These are phyloP conservation scores for Nannoperca obscura DNA, from an alignment of 2,797 vertebrate genomes.

Conservation along the genomic window DNA sequence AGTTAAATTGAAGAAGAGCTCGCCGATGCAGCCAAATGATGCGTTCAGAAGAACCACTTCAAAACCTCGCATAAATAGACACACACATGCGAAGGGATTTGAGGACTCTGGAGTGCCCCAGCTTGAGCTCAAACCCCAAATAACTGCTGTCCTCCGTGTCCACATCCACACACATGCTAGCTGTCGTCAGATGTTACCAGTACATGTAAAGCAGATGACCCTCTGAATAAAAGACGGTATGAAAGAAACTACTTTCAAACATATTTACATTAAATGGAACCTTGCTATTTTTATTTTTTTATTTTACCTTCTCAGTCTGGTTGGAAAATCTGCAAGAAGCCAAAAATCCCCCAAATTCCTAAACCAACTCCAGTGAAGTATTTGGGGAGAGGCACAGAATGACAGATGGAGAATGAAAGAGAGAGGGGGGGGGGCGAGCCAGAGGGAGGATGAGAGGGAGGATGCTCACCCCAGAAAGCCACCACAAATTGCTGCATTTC, in stretches of 20 bases:
- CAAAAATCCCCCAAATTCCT: slow-evolving; percentile 60
- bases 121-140: slow-evolving; percentile 67
- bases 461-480: slow-evolving; percentile 74
- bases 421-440: background rate
- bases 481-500: slow-evolving; percentile 85
- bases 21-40: slow-evolving; percentile 81
- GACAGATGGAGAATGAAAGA: slow-evolving; percentile 43
- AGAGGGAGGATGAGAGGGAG: slow-evolving; percentile 67
- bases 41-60: slow-evolving; percentile 85
- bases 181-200: slow-evolving; percentile 21
- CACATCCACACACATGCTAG: slow-evolving; percentile 33
- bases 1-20: slow-evolving; percentile 84
- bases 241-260: slow-evolving; percentile 6
- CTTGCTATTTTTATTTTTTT: slow-evolving; percentile 10
- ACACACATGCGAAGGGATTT: slow-evolving; percentile 67
- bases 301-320: slow-evolving; percentile 18
- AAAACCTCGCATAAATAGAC: slow-evolving; percentile 80
- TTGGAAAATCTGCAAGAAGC: slow-evolving; percentile 56
- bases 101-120: slow-evolving; percentile 65
- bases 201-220: slow-evolving; percentile 11
- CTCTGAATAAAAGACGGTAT: background rate
- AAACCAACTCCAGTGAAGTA: slow-evolving; percentile 38
- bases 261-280: slow-evolving; percentile 23
- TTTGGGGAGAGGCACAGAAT: slow-evolving; percentile 39
- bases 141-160: slow-evolving; percentile 60